Evolutionary conservation across 2,888 invertebrate genomes (phyloP).

Genomic region (Drosophila macrospina): DNA sequence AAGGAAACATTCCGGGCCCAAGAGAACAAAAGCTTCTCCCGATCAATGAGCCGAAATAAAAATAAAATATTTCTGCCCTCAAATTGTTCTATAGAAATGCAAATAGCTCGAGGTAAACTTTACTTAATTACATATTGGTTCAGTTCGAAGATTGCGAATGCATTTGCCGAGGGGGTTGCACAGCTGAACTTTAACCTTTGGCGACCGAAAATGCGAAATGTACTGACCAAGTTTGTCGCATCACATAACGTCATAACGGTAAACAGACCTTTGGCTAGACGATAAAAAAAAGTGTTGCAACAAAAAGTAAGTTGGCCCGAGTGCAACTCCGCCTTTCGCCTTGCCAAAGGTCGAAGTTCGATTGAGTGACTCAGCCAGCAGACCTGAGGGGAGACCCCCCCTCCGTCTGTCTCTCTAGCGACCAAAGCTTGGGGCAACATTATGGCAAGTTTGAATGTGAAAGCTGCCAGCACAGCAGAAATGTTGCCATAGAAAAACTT

Average conservation of each 20-base stretch:
- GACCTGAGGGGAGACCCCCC: neutral
- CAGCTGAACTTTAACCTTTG: conserved; percentile 40
- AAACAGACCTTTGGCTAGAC: conserved; percentile 48
- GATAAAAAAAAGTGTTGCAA: conserved; percentile 31
- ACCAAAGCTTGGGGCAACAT: conserved; percentile 32
- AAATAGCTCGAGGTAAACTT: conserved; percentile 38
- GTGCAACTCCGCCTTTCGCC: conserved; percentile 24
- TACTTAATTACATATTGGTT: conserved; percentile 17
- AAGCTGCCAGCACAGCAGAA: conserved; percentile 42
- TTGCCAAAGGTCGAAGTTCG: conserved; percentile 71
- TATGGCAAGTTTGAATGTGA: conserved; percentile 46
- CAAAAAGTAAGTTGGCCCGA: conserved; percentile 25
- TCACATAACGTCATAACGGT: conserved; percentile 55
- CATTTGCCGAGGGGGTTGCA: conserved; percentile 29
- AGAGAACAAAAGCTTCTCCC: conserved; percentile 65
- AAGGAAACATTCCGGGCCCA: conserved; percentile 14
- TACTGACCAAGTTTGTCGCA: conserved; percentile 54
- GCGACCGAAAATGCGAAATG: conserved; percentile 22
- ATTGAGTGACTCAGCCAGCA: conserved; percentile 51
- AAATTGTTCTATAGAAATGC: conserved; percentile 25
- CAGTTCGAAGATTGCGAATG: conserved; percentile 23
- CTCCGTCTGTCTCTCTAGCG: conserved; percentile 1
- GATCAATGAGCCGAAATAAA: conserved; percentile 62
- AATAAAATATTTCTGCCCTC: conserved; percentile 4
- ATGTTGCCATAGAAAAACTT: conserved; percentile 26